Conservation (phyloP, 1,140 invertebrate genomes). For the Steinernema khuongi region DNA sequence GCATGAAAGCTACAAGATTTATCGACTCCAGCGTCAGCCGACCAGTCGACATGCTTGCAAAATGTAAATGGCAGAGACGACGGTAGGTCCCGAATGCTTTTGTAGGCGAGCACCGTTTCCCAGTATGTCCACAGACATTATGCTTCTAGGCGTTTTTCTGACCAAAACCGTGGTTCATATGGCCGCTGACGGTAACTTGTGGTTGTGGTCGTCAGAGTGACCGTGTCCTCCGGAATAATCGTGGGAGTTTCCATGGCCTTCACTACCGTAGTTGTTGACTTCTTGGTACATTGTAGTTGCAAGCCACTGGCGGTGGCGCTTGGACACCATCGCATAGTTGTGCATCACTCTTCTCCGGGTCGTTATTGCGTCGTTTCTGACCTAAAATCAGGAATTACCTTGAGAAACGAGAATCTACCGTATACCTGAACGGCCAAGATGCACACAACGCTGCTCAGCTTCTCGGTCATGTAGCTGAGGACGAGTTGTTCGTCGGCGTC, state of each 20-base stretch:
- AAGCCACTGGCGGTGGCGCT: background rate
- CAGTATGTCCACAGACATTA: too few species aligned
- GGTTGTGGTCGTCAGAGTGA: too few species aligned
- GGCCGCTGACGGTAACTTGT: too few species aligned
- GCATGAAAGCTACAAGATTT: background rate
- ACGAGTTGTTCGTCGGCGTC: conserved; percentile 69
- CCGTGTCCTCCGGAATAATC: too few species aligned
- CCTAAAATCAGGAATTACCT: conserved; percentile 10
- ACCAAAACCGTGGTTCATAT: too few species aligned
- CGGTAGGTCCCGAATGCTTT: too few species aligned
- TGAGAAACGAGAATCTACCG: too few species aligned
- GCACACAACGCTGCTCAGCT: conserved; percentile 64
- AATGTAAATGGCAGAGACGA: background rate
- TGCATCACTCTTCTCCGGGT: background rate
- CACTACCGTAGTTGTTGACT: background rate
- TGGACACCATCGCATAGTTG: background rate
- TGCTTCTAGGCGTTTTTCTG: too few species aligned
- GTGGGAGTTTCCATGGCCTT: too few species aligned
- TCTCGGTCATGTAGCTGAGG: conserved; percentile 65
- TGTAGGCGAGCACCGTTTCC: too few species aligned
- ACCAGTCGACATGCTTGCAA: background rate
- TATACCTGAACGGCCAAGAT: conserved; percentile 65
- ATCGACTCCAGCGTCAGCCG: background rate
- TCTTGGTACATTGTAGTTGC: conserved; percentile 7
- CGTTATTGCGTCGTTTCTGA: conserved; percentile 29